A percentile compares a stretch with the other conserved stretches of the same genome.
phyloP scores from a whole-genome alignment of 2,113 vertebrate species.

The Pseudorasbora parva region DNA sequence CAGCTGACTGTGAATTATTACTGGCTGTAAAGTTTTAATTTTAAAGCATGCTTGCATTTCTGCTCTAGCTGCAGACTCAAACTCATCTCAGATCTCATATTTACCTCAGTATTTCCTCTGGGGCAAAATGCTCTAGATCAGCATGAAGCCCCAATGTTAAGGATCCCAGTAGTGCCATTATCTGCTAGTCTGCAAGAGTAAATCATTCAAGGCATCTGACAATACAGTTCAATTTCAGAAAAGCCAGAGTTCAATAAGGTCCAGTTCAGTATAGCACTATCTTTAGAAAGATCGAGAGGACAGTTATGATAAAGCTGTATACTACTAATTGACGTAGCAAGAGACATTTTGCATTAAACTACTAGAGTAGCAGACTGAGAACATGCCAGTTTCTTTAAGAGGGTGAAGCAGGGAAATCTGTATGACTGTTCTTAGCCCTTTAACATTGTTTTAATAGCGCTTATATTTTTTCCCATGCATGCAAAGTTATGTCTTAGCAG shows the following conservation, averaged over 20 bases:
- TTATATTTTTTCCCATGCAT: not conserved
- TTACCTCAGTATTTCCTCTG: not conserved
- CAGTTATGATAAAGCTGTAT: constrained; percentile 1
- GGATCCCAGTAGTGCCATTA: constrained; percentile 32
- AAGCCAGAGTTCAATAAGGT: constrained; percentile 13
- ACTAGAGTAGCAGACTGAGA: not conserved
- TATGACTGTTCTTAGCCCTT: constrained; percentile 12
- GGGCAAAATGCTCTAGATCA: constrained; percentile 41
- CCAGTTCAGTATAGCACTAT: not conserved
- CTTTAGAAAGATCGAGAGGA: not conserved
- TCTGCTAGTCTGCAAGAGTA: constrained; percentile 19
- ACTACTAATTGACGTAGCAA: constrained; percentile 1
- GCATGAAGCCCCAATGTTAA: constrained; percentile 5
- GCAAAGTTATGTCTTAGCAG: not conserved
- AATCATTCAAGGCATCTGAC: not conserved
- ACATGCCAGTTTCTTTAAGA: not conserved
- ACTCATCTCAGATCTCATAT: not conserved
- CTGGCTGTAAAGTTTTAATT: not conserved
- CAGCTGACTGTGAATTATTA: not conserved
- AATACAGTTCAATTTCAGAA: constrained; percentile 26
- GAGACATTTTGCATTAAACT: constrained; percentile 8
- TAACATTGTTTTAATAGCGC: not conserved
- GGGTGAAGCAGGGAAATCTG: not conserved
- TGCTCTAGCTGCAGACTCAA: not conserved
- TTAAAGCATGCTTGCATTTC: not conserved